A percentile compares a stretch with the other conserved stretches of the same genome.
These are phyloP conservation scores for Atractosteus spatula DNA, from an alignment of 2,113 vertebrate genomes.

Conservation along the genomic window DNA sequence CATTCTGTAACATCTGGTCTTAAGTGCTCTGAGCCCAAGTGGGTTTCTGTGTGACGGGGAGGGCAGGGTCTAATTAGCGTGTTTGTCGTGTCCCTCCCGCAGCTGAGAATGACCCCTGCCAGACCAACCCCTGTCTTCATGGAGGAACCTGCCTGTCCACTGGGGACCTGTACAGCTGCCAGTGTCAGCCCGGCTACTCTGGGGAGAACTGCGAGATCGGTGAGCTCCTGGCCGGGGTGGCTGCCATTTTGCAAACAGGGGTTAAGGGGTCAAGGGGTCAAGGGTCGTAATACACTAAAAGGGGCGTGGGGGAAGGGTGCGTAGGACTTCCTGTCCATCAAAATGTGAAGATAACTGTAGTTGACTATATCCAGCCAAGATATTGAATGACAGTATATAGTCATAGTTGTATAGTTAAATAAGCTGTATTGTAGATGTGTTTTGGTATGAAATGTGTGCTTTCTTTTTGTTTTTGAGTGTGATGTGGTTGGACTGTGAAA, in stretches of 20 bases:
- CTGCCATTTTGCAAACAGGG: background rate
- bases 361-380: no score
- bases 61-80: background rate
- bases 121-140: slow-evolving; percentile 88
- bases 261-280: slow-evolving; percentile 26
- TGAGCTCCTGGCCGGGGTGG: slow-evolving; percentile 53
- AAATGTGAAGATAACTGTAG: no score
- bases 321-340: background rate
- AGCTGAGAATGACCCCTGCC: slow-evolving; percentile 77
- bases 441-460: no score
- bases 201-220: slow-evolving; percentile 97
- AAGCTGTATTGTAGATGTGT: no score
- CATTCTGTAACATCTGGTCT: background rate
- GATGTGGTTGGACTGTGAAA: no score
- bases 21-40: background rate
- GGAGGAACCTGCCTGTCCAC: slow-evolving; percentile 83
- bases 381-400: no score
- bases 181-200: slow-evolving; percentile 81
- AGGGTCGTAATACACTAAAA: slow-evolving; percentile 18
- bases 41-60: background rate
- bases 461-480: no score
- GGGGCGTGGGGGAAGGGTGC: background rate
- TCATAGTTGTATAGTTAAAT: no score
- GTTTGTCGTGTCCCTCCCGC: slow-evolving; percentile 21
- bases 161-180: slow-evolving; percentile 80